Base-by-base conservation (phyloP, 2,888 invertebrate genomes). In the Stegana nigrithorax region DNA sequence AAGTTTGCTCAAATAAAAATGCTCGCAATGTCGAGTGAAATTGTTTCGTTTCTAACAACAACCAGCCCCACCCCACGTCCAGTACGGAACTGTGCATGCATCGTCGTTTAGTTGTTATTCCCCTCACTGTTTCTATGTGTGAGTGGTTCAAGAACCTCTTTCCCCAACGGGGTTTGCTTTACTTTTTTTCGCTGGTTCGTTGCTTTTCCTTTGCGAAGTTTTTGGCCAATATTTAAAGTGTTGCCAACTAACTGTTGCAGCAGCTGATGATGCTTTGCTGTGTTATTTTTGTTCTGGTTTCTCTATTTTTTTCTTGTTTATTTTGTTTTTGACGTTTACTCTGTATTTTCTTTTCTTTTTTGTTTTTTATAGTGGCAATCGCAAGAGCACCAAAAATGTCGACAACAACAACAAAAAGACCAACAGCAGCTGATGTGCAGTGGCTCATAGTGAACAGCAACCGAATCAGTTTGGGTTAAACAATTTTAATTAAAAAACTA, bases 401-500 rank as follows among this genome's bases (percentile, higher is more conserved):
- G n/a, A 10, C 50, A 50, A 50, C 17, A 44, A 3, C 44, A 44
- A 44, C 17, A 17, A 10, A 23, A 50, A 50, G 5, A 44, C 1
- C 44, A 44, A 44, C 17, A 17, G 8, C 44, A 17, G 44, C 23
- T 39, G 14, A 6, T 39, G 17, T 10, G 17, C 39, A 39, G 39
- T n/a, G n/a, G n/a, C n/a, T n/a, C n/a, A 39, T n/a, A 6, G 6
- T 17, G 14, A 42, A n/a, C 32, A 5, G 2, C 42, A n/a, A 42
- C 42, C 42, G 17, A 21, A 47, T 47, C 47, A 53, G 53, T 53
- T 53, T 29, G 32, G 53, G 17, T 32, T 19, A 3, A 53, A 53
- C 53, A 53, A 32, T 53, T 53, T 53, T 53, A 53, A 53, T 53
- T 53, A 53, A 53, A 53, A 53, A 53, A 27, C 27, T 32, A 53